Base-by-base conservation (phyloP, 2,797 vertebrate genomes). In the Ptychobarbus kaznakovi region DNA sequence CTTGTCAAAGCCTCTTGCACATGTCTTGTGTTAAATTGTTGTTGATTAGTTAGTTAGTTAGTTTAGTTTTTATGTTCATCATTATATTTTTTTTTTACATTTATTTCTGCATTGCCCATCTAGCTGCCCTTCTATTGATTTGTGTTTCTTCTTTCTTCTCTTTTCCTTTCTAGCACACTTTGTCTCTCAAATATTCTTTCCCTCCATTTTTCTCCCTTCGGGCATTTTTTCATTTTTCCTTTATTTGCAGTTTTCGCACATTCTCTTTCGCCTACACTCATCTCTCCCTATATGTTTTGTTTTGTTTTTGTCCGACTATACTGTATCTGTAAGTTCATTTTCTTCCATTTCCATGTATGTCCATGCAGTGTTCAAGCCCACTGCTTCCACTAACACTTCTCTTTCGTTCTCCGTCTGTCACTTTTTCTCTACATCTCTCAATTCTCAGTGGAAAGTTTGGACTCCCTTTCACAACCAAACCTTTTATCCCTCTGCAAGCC, bases 381-480 rank as follows among this genome's bases (percentile, higher is more conserved):
- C 44, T 18, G 10, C 85, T 88, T 81, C 18, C 86, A 80, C 74
- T 76, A 76, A 76, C 73, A 53, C 68, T 82, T 85, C 85, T 56
- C 68, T 85, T 28, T 81, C 77, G 84, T 81, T 82, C 49, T 84
- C 88, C 25, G 72, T 70, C 68, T 63, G 40, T 63, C 56, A 66
- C 83, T 53, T 76, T 81, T 53, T 85, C 9, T 82, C 16, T 80
- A n/a, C 22, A 22, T 76, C 44, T 72, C 44, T 84, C 18, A 7
- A 58, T 86, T 82, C 81, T 76, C 56, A 80, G 38, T 51, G 42
- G 44, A 76, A 35, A 25, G 44, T 83, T 76, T 40, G 58, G 12
- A 68, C 61, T 76, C 44, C 68, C 46, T 53, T 68, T 51, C 44
- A 53, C 46, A 83, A 66, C 35, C 72, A 83, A 76, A 51, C 16